Base-by-base conservation (phyloP, 2,113 vertebrate species). In the Mola mola region DNA sequence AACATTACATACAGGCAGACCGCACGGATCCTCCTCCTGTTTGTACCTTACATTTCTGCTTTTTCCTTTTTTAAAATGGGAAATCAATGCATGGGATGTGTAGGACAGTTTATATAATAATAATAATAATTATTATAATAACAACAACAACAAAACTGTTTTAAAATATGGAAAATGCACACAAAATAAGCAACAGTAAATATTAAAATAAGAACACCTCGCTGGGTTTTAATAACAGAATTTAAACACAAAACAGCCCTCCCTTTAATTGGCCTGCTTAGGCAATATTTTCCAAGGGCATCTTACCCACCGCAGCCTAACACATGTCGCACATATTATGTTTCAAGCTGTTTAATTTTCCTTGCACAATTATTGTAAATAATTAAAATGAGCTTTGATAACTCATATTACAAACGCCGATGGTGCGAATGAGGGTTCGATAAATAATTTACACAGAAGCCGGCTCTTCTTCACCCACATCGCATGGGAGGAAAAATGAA, bases 381-480 rank as follows among this genome's bases (percentile, higher is more conserved):
- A 97, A 98, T 99, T 90, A 93, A 93, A 90, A 88, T 84, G 93
- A 86, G 92, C 94, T 93, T 95, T 95, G 95, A 98, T 95, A 97
- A 96, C 96, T 98, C 95, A 92, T 95, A 93, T 98, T 98, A 97
- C 96, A 93, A 92, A 93, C 92, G 93, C 93, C 93, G 90, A 93
- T 93, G 93, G 94, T 92, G 93, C 91, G 91, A 93, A 86, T 80
- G 93, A 82, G 79, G 92, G 89, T n/a, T n/a, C 91, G 91, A 96
- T 98, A 85, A 96, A 98, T 98, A 94, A 98, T 98, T 96, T 80
- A 97, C 57, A 43, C 55, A 52, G 49, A 62, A 70, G 40, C 43
- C 82, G 72, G 85, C 46, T 87, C 62, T 79, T 67, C 72, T 81
- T 86, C 68, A 67, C 85, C 68, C 81, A 87, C 72, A 78, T 86